Conservation (phyloP, 2,113 vertebrate species). For the Calyptomena viridis region DNA sequence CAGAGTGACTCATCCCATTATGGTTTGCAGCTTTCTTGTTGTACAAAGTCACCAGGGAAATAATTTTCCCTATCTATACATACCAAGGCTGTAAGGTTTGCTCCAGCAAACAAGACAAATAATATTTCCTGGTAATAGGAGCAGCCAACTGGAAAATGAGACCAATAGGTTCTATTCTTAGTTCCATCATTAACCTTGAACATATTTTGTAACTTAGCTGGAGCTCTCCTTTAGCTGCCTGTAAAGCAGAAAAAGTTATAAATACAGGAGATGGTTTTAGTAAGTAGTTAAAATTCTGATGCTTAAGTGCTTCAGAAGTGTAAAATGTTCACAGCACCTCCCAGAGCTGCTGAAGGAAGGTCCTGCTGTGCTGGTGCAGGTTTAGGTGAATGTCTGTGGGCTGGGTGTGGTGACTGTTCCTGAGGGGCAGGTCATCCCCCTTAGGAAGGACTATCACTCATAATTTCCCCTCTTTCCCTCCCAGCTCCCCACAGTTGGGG, state of each 20-base stretch:
- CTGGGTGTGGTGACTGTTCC: neutral
- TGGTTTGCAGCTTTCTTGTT: slow-evolving; percentile 56
- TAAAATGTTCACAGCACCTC: neutral
- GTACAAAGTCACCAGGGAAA: slow-evolving; percentile 56
- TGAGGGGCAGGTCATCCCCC: neutral
- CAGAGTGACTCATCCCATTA: slow-evolving; percentile 63
- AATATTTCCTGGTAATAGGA: slow-evolving; percentile 12
- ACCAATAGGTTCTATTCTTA: slow-evolving; percentile 35
- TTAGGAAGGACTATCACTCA: neutral
- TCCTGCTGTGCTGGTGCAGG: neutral
- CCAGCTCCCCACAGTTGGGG: fast-evolving
- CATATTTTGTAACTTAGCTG: neutral
- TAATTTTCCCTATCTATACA: slow-evolving; percentile 47
- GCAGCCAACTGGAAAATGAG: slow-evolving; percentile 58
- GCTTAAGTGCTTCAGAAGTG: neutral
- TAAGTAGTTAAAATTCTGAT: slow-evolving; percentile 10
- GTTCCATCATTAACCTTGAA: slow-evolving; percentile 43
- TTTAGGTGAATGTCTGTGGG: neutral
- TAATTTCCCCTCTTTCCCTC: neutral
- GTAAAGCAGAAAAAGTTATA: slow-evolving; percentile 7
- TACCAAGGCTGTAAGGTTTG: slow-evolving; percentile 34
- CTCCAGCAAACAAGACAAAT: slow-evolving; percentile 48
- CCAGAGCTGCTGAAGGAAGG: neutral
- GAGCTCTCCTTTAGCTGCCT: neutral
- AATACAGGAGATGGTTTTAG: slow-evolving; percentile 28